Evolutionary conservation across 2,113 vertebrate species (phyloP).

Genomic region (Corythornis cristatus): DNA sequence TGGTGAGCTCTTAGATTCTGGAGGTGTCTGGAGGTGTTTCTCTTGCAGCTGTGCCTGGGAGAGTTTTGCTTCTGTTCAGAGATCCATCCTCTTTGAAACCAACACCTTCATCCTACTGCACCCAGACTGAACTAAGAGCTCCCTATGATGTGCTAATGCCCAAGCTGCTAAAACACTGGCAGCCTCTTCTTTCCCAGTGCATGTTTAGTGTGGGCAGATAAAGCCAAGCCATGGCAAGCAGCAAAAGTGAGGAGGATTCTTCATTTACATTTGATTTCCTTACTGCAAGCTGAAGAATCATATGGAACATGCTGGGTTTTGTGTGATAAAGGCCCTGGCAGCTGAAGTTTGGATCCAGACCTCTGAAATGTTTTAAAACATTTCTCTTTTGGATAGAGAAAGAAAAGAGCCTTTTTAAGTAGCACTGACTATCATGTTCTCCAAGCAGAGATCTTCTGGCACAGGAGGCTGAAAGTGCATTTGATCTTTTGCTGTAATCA

Average conservation of each 20-base stretch:
- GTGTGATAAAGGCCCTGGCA: background rate
- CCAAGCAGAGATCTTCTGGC: background rate
- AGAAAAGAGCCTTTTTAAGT: background rate
- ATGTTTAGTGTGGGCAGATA: background rate
- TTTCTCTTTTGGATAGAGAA: constrained; percentile 12
- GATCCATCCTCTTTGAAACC: background rate
- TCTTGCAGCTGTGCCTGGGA: background rate
- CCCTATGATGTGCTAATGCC: background rate
- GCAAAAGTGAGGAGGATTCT: background rate
- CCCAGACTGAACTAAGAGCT: background rate
- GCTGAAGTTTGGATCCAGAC: background rate
- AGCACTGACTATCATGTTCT: background rate
- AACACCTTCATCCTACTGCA: background rate
- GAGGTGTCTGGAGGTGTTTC: background rate
- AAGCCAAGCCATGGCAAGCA: background rate
- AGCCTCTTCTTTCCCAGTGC: background rate
- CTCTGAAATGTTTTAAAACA: constrained; percentile 6
- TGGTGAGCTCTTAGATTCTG: background rate
- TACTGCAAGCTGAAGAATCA: background rate
- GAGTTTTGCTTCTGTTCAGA: background rate
- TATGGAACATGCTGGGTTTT: background rate
- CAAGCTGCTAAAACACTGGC: background rate
- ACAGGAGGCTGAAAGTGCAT: background rate
- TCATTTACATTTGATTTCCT: constrained; percentile 26
- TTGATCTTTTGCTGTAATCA: background rate